Evolutionary conservation across 2,888 invertebrate species (phyloP).

Genomic region (Taenaris catops): DNA sequence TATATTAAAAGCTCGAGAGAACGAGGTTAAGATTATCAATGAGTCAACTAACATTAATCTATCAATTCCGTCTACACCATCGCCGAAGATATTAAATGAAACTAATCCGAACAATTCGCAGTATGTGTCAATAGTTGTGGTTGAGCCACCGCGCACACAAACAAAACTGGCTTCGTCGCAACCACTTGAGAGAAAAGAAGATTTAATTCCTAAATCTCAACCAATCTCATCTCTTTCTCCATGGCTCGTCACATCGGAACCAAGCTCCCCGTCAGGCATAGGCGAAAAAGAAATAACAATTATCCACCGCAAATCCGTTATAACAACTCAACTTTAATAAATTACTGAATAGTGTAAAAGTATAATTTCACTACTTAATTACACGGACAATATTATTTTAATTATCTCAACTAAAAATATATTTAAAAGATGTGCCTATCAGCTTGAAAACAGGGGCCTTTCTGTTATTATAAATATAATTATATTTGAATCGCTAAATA

Average conservation of each 20-base stretch:
- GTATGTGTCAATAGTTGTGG: constrained; percentile 72
- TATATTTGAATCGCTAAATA: too few species aligned
- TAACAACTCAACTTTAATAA: constrained; percentile 86
- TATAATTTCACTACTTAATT: not conserved
- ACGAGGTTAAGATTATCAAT: constrained; percentile 68
- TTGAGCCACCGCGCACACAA: constrained; percentile 62
- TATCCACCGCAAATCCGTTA: constrained; percentile 91
- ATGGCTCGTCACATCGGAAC: constrained; percentile 90
- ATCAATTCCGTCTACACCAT: constrained; percentile 65
- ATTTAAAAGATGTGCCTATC: too few species aligned
- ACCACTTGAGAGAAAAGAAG: constrained; percentile 70
- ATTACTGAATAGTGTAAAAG: not conserved
- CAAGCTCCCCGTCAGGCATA: constrained; percentile 81
- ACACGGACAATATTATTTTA: not conserved
- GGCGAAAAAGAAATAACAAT: constrained; percentile 83
- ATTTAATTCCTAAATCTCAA: constrained; percentile 75
- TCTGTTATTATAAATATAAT: not conserved
- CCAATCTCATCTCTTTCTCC: constrained; percentile 87
- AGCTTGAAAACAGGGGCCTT: not conserved
- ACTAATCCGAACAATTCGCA: constrained; percentile 68
- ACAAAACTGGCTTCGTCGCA: constrained; percentile 60
- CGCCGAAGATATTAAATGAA: constrained; percentile 77
- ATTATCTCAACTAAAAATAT: too few species aligned
- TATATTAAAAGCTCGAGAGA: constrained; percentile 90
- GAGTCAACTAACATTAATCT: constrained; percentile 65